These are phyloP conservation scores for Rhinolophus sinicus DNA, from an alignment of 2,113 vertebrate genomes.

Conservation along the genomic window DNA sequence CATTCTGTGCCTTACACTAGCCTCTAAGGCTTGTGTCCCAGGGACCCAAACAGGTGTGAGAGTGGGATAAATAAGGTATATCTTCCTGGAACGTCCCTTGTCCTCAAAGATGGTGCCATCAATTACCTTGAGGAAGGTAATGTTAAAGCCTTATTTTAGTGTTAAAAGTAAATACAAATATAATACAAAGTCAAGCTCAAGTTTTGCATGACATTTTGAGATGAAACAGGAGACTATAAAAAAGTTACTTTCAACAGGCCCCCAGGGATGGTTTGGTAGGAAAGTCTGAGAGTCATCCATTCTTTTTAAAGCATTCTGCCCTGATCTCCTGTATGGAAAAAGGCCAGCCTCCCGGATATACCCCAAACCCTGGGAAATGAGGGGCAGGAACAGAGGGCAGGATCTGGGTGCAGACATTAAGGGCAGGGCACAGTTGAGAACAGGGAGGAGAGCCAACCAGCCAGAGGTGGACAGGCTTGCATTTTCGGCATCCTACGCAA, in stretches of 20 bases:
- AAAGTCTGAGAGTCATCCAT: background rate
- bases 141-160: slow-evolving; percentile 38
- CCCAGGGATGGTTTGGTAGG: too few relatives aligned
- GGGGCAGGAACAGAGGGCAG: background rate
- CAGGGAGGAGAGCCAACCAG: background rate
- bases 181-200: background rate
- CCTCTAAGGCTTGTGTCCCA: background rate
- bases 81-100: background rate
- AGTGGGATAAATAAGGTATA: background rate
- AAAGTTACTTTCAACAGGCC: background rate
- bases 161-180: slow-evolving; percentile 44
- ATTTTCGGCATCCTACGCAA: background rate
- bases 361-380: background rate
- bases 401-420: background rate
- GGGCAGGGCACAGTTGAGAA: background rate
- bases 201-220: slow-evolving; percentile 38
- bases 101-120: background rate
- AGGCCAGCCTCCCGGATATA: background rate
- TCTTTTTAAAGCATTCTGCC: background rate
- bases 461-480: background rate
- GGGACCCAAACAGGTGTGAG: background rate
- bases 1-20: background rate
- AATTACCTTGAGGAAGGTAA: background rate
- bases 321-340: background rate
- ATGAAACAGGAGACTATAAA: slow-evolving; percentile 6